Percentiles rank a stretch among this genome's conserved stretches.
phyloP scores from a whole-genome alignment of 2,797 vertebrate species.

The Phoeniculus purpureus region DNA sequence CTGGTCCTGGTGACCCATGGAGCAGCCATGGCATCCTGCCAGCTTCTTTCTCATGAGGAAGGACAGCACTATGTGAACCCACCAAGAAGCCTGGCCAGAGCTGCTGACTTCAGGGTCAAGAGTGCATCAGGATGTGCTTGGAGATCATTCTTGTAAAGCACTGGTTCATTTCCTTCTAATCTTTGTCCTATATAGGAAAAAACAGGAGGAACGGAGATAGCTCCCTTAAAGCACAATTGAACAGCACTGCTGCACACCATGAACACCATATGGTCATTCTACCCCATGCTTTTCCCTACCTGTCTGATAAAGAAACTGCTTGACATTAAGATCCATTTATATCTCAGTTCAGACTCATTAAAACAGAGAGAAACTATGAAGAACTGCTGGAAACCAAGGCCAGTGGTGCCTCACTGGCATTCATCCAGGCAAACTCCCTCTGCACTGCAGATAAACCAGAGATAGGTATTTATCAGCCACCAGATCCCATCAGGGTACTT shows the following conservation, averaged over 20 bases:
- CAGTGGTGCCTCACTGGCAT: not conserved
- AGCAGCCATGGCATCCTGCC: not conserved
- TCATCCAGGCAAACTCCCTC: not conserved
- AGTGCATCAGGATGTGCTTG: rapidly evolving
- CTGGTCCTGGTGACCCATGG: not conserved
- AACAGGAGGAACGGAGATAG: too few species aligned
- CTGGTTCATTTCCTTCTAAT: not conserved
- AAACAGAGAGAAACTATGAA: not conserved
- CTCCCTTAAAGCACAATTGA: not conserved
- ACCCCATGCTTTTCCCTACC: not conserved
- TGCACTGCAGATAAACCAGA: not conserved
- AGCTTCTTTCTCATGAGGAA: not conserved
- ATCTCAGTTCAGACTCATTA: not conserved
- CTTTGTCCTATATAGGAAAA: not conserved
- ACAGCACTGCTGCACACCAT: not conserved
- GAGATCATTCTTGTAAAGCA: not conserved
- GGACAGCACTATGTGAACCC: rapidly evolving
- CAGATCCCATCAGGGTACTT: not conserved
- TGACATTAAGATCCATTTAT: not conserved
- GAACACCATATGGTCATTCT: not conserved
- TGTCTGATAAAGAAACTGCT: not conserved
- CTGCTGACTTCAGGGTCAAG: not conserved
- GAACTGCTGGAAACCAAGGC: not conserved
- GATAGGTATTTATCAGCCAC: not conserved
- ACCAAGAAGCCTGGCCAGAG: not conserved